phyloP scores from a whole-genome alignment of 23 tunicate genomes.

The Ciona savignyi region DNA sequence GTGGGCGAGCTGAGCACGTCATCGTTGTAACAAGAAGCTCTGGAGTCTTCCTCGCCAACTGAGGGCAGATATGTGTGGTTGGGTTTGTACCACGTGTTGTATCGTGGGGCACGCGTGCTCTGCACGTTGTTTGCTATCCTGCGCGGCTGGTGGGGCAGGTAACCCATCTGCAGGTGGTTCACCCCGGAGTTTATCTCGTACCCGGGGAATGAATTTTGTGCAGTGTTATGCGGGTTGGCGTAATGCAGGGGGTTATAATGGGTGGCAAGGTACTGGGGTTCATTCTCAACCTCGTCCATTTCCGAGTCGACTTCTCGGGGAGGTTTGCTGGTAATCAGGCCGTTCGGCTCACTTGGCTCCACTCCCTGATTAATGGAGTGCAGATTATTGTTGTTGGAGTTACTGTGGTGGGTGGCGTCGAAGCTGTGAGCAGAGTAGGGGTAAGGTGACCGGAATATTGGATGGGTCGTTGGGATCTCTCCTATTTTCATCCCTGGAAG shows the following conservation, averaged over 20 bases:
- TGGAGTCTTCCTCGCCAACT: constrained; percentile 76
- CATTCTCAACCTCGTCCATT: neutral
- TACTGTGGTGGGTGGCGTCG: neutral
- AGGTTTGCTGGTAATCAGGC: neutral
- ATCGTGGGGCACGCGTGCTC: neutral
- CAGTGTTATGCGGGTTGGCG: neutral
- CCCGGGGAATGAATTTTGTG: neutral
- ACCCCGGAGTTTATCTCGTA: neutral
- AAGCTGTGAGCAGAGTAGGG: neutral
- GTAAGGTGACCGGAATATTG: neutral
- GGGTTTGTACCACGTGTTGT: constrained; percentile 36
- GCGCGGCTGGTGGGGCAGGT: too few relatives aligned
- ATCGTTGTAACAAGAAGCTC: neutral
- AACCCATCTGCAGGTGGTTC: too few relatives aligned
- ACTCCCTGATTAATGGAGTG: neutral
- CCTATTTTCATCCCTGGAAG: neutral
- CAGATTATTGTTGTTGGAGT: constrained; percentile 6
- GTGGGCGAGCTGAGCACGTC: neutral
- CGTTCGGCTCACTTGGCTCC: neutral
- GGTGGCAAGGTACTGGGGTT: neutral
- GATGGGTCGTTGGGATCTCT: neutral
- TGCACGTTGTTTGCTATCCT: too few relatives aligned
- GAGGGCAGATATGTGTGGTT: constrained; percentile 53
- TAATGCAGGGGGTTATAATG: neutral
- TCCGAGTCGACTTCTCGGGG: neutral